phyloP scores from a whole-genome alignment of 2,797 vertebrate genomes.

The Poeciliopsis infans region DNA sequence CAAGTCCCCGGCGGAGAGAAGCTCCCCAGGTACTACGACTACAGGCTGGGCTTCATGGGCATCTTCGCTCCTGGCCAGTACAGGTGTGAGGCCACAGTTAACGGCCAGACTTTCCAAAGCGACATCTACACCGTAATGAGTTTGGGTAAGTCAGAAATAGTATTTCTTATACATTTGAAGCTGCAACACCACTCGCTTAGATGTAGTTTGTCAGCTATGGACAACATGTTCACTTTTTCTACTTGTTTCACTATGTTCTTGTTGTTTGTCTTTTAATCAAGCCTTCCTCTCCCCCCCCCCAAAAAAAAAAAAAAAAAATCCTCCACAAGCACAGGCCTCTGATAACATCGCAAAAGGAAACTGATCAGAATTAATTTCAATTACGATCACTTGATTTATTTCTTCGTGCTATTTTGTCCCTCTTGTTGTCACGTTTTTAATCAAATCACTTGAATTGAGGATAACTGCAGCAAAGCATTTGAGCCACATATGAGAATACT shows the following conservation, averaged over 20 bases:
- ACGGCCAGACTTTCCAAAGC: conserved; percentile 75
- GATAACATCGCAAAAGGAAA: neutral
- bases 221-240: neutral
- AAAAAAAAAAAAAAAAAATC: neutral
- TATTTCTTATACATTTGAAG: neutral
- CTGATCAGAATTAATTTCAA: neutral
- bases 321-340: neutral
- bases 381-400: neutral
- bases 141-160: conserved; percentile 71
- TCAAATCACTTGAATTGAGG: neutral
- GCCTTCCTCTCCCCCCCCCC: too few species aligned
- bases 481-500: neutral
- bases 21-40: conserved; percentile 81
- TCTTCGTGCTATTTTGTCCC: neutral
- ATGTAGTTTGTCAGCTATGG: neutral
- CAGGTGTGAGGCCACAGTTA: conserved; percentile 84
- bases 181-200: neutral
- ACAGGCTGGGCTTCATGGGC: conserved; percentile 86
- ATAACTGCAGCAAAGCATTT: neutral
- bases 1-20: conserved; percentile 71
- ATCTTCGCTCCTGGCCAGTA: conserved; percentile 83
- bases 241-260: neutral
- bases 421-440: neutral
- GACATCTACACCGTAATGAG: conserved; percentile 83
- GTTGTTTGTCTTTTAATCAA: neutral